These are phyloP conservation scores for Stigmatopora argus DNA, from an alignment of 2,113 vertebrate species.

Conservation along the genomic window DNA sequence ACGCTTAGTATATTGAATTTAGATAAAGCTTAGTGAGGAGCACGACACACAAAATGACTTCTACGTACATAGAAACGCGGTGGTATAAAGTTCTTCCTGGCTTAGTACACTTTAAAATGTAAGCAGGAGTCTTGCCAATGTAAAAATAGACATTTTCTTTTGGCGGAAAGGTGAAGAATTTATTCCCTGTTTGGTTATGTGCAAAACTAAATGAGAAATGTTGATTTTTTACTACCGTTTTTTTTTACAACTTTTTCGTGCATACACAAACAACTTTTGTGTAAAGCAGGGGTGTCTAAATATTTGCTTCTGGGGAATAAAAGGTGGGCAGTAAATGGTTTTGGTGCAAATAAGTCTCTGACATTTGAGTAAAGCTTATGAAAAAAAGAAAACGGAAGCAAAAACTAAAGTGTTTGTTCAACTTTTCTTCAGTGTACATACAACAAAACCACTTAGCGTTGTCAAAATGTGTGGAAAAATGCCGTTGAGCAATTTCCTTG, in stretches of 20 bases:
- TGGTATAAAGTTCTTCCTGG: background rate
- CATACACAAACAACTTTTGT: no score
- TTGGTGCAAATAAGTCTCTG: no score
- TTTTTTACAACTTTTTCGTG: background rate
- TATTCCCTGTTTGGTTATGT: background rate
- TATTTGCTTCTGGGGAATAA: no score
- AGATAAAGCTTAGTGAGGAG: background rate
- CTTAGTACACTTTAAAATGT: background rate
- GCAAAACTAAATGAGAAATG: constrained; percentile 48
- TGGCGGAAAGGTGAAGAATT: background rate
- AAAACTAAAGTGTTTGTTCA: background rate
- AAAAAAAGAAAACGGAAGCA: background rate
- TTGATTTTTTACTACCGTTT: constrained; percentile 21
- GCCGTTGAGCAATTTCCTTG: background rate
- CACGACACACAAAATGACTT: background rate
- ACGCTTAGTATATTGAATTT: background rate
- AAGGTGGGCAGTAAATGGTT: no score
- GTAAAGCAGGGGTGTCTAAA: no score
- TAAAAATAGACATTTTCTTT: background rate
- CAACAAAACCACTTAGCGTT: constrained; percentile 13
- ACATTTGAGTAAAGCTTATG: background rate
- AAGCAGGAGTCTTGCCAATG: constrained; percentile 22
- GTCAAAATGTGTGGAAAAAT: constrained; percentile 23
- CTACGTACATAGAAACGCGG: background rate
- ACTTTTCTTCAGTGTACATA: constrained; percentile 29